phyloP scores from a whole-genome alignment of 2,113 vertebrate species.

The Mixornis gularis region DNA sequence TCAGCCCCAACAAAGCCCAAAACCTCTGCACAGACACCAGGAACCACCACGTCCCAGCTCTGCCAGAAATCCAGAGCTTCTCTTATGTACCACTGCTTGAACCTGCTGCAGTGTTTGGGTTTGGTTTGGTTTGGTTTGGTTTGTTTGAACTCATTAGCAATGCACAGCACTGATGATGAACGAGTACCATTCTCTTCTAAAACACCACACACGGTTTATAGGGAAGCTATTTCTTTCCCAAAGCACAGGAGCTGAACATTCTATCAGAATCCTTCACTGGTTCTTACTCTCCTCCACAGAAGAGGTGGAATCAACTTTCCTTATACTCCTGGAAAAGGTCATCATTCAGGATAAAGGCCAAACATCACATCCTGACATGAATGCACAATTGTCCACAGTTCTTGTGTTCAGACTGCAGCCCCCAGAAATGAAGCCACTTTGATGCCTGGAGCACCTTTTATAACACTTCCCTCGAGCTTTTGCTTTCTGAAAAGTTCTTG shows the following conservation, averaged over 20 bases:
- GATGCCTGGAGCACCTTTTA: background rate
- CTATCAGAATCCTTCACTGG: background rate
- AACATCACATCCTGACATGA: background rate
- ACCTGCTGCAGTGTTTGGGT: background rate
- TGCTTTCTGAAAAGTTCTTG: background rate
- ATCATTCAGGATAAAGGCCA: background rate
- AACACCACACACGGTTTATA: background rate
- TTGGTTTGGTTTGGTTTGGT: background rate
- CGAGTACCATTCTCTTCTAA: background rate
- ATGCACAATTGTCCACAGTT: background rate
- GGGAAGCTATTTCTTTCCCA: background rate
- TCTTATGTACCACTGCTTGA: rapidly evolving
- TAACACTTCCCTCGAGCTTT: background rate
- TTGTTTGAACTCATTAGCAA: background rate
- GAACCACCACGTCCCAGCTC: background rate
- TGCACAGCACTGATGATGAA: background rate
- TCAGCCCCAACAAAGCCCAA: background rate
- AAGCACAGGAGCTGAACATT: background rate
- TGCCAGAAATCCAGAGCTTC: background rate
- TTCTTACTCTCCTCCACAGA: background rate
- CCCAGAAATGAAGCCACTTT: background rate
- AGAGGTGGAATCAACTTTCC: background rate
- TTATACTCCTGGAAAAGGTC: background rate
- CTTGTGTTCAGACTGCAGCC: background rate
- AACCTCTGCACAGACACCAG: background rate